Conservation (phyloP, 2,888 invertebrate genomes). For the Habrosyne pyritoides region DNA sequence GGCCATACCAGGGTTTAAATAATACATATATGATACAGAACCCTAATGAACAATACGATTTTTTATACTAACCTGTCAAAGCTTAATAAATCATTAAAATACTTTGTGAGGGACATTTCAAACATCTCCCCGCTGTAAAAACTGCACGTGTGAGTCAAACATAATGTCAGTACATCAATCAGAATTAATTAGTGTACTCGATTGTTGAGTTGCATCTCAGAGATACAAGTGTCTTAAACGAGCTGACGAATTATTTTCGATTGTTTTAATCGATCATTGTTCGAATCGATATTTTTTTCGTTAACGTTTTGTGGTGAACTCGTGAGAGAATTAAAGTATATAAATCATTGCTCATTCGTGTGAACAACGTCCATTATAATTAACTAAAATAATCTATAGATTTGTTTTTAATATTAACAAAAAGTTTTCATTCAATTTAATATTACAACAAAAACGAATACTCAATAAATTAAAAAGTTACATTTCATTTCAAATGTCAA, state of each 20-base stretch:
- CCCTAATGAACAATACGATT: no score
- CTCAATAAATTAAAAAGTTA: no score
- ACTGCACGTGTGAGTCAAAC: slow-evolving; percentile 10
- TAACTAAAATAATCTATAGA: neutral
- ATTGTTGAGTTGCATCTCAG: slow-evolving; percentile 49
- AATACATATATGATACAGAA: no score
- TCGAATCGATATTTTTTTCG: slow-evolving; percentile 32
- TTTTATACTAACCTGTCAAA: no score
- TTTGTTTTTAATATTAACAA: no score
- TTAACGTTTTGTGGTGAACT: slow-evolving; percentile 11
- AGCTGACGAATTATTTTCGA: slow-evolving; percentile 44
- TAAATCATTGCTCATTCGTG: slow-evolving; percentile 1
- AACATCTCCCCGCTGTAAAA: neutral
- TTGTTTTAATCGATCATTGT: slow-evolving; percentile 53
- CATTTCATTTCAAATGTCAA: neutral
- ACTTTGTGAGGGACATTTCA: neutral
- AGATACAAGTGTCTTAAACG: slow-evolving; percentile 42
- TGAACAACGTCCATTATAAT: neutral
- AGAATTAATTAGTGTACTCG: slow-evolving; percentile 59
- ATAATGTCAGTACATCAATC: slow-evolving; percentile 50
- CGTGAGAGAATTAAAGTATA: slow-evolving; percentile 17
- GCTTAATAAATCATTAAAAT: neutral
- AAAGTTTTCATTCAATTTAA: no score
- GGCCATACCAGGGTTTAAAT: no score
- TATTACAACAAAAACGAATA: no score